Base-by-base conservation (phyloP, 2,888 invertebrate species). In the Notodonta dromedarius region DNA sequence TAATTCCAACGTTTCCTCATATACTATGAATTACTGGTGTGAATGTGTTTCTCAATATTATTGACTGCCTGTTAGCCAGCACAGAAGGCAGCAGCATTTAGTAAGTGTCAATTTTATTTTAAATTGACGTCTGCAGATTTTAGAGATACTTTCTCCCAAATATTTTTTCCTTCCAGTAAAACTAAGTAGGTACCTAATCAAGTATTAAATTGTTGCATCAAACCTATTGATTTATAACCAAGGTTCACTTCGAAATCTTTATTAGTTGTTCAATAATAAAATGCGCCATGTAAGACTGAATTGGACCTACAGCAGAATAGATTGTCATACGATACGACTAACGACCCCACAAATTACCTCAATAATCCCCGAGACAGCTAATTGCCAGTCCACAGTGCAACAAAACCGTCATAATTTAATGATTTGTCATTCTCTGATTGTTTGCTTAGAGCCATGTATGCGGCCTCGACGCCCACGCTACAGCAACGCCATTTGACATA, bases 351-450 rank as follows among this genome's bases (percentile, higher is more conserved):
- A 35, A 35, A 35, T 35, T 35, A n/a, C n/a, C 46, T 46, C 46
- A 4, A 46, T n/a, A n/a, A 46, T n/a, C 5, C 46, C 13, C 50
- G 1, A 35, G 54, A 54, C 39, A 6, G 9, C 32, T 52, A 57
- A 50, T 50, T 50, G 13, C 46, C n/a, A 35, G 9, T 14, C 13
- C n/a, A 14, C 48, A 12, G 8, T n/a, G 50, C 5, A 39, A 57
- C n/a, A n/a, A 39, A 54, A 54, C 71, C 73, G 69, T 73, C 74
- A 73, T 63, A 63, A 55, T 58, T 63, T 69, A 75, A 73, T 75
- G 67, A 87, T 89, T 88, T 85, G 83, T 88, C 83, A 84, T 86
- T 83, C 86, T 87, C 87, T 85, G 87, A 86, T 85, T 87, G 87
- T 88, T 87, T 84, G 84, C 79, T 79, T 69, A 80, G 80, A 81